Base-by-base conservation (phyloP, 2,888 invertebrate genomes). In the Mamestra brassicae region DNA sequence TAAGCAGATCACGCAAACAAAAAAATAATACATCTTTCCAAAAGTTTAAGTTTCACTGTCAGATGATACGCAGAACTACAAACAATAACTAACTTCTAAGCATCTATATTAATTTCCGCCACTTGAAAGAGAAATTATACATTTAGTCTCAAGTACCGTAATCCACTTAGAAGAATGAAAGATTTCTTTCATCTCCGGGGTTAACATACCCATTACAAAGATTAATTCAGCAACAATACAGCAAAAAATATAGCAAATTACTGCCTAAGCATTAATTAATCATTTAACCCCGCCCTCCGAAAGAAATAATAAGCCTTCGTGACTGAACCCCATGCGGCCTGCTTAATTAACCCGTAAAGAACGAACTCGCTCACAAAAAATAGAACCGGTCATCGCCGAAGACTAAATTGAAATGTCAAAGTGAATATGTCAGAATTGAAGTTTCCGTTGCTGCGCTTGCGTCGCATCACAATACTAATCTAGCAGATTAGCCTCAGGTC, bases 231-330 rank as follows among this genome's bases (percentile, higher is more conserved):
- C 86, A 90, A 89, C 87, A 89, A 89, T 88, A 75, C 81, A 85
- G 89, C 89, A 92, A 92, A 94, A 94, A 93, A 92, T 88, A 79
- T 83, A 90, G 90, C 92, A 92, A 93, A 94, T 94, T 93, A 92
- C 93, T 83, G 89, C 89, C 91, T 93, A 91, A 94, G 90, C 90
- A 91, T 92, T 91, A 93, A 94, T 93, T 91, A 90, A 93, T 92
- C 90, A 92, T 78, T 77, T 82, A 78, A 87, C 92, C 83, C 91
- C 94, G 94, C 95, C 95, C 84, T 88, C 88, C 87, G 85, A 89
- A 86, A 86, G 74, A 80, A 88, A 88, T 89, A 89, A 88, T 87
- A 88, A 88, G 85, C 64, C 88, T 87, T 93, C 92, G 93, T 92
- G 93, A 92, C 91, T 85, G 81, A 71, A 74, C 78, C 83, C 74